Percentiles rank a stretch among this genome's conserved stretches.
These are phyloP conservation scores for Heterocephalus glaber DNA, from an alignment of 2,113 vertebrate genomes.

Conservation along the genomic window DNA sequence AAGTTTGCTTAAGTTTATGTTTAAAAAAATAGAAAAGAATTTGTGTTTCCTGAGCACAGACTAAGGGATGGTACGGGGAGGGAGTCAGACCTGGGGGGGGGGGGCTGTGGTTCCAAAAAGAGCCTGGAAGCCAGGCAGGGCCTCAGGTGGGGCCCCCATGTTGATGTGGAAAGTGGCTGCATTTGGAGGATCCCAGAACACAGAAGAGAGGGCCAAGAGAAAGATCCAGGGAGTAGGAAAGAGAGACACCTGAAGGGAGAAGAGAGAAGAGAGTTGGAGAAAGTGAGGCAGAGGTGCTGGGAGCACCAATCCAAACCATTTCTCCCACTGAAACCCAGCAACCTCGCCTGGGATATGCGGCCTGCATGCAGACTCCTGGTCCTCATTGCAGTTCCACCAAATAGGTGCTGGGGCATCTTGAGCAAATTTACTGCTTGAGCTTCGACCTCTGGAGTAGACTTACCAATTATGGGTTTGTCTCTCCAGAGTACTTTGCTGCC, in stretches of 20 bases:
- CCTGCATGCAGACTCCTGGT: neutral
- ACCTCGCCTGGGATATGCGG: neutral
- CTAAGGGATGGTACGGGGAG: neutral
- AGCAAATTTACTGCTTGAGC: neutral
- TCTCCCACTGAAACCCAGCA: neutral
- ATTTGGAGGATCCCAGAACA: neutral
- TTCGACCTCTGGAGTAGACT: neutral
- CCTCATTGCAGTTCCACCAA: neutral
- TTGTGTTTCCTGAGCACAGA: constrained; percentile 54
- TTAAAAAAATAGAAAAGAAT: neutral
- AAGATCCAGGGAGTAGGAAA: neutral
- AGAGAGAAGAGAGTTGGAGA: neutral
- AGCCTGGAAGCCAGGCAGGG: neutral
- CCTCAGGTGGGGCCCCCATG: too few relatives aligned
- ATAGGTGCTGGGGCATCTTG: neutral
- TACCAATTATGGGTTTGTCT: neutral
- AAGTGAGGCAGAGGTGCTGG: neutral
- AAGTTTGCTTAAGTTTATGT: constrained; percentile 54
- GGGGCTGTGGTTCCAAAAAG: neutral
- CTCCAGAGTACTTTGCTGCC: neutral
- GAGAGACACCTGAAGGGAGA: neutral
- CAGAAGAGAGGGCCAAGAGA: neutral
- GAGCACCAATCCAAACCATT: neutral
- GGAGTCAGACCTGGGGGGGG: neutral
- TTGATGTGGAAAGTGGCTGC: neutral